Evolutionary conservation across 2,113 vertebrate genomes (phyloP).

Genomic region (Antechinus stuartii): DNA sequence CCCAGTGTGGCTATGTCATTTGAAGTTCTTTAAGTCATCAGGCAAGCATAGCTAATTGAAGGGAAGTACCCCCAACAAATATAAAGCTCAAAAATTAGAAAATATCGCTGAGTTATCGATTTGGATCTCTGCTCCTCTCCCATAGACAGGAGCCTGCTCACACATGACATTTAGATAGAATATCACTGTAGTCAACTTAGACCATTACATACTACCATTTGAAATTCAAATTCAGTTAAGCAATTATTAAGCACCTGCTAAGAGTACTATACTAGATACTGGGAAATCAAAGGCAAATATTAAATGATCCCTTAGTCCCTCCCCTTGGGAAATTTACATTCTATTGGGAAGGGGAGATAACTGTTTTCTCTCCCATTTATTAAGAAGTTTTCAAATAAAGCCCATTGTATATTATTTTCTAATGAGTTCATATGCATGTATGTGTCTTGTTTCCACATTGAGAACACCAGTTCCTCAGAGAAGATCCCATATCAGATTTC

Average conservation of each 20-base stretch:
- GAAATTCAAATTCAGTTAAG: neutral
- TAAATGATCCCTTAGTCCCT: neutral
- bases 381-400: neutral
- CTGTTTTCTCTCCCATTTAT: neutral
- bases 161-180: neutral
- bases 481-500: accelerated
- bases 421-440: neutral
- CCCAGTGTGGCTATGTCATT: neutral
- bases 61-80: neutral
- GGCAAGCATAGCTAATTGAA: neutral
- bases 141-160: neutral
- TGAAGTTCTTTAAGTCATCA: neutral
- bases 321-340: neutral
- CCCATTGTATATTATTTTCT: neutral
- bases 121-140: neutral
- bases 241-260: neutral
- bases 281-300: neutral
- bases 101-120: neutral
- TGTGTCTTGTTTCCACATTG: neutral
- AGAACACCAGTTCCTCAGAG: neutral
- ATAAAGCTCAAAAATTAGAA: neutral
- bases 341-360: neutral
- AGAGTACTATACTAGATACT: neutral
- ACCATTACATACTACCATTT: neutral
- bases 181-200: neutral